A percentile compares a stretch with the other conserved stretches of the same genome.
These are phyloP conservation scores for Boloria euphrosyne DNA, from an alignment of 2,888 invertebrate species.

Conservation along the genomic window DNA sequence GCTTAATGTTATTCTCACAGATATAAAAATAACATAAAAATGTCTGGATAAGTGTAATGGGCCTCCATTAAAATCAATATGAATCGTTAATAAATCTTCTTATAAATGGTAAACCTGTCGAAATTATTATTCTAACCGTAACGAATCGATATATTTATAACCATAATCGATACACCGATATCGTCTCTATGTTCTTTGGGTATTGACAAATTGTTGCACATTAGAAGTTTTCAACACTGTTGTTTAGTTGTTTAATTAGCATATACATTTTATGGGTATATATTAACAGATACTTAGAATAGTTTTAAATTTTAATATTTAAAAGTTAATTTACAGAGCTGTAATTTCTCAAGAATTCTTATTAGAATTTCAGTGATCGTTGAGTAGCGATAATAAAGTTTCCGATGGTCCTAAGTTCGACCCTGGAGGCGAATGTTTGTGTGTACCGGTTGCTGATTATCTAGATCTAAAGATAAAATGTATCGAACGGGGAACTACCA, in stretches of 20 bases:
- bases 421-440: too few species aligned
- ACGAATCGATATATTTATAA: constrained; percentile 38
- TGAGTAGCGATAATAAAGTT: too few species aligned
- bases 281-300: too few species aligned
- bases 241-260: constrained; percentile 25
- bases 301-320: too few species aligned
- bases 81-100: constrained; percentile 43
- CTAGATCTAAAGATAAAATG: too few species aligned
- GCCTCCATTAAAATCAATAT: constrained; percentile 44
- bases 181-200: constrained; percentile 27
- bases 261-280: constrained; percentile 23
- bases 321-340: too few species aligned
- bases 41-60: constrained; percentile 36
- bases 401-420: too few species aligned
- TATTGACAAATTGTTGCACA: constrained; percentile 38
- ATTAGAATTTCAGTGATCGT: too few species aligned
- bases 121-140: constrained; percentile 38
- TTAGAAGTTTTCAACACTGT: constrained; percentile 26
- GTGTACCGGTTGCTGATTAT: too few species aligned
- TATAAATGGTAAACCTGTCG: constrained; percentile 40
- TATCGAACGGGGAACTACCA: too few species aligned
- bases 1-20: constrained; percentile 16
- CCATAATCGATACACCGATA: constrained; percentile 28
- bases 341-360: too few species aligned
- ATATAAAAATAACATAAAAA: constrained; percentile 33